phyloP scores from a whole-genome alignment of 1,140 invertebrate species.

The Pseudomyrmex dendroicus region DNA sequence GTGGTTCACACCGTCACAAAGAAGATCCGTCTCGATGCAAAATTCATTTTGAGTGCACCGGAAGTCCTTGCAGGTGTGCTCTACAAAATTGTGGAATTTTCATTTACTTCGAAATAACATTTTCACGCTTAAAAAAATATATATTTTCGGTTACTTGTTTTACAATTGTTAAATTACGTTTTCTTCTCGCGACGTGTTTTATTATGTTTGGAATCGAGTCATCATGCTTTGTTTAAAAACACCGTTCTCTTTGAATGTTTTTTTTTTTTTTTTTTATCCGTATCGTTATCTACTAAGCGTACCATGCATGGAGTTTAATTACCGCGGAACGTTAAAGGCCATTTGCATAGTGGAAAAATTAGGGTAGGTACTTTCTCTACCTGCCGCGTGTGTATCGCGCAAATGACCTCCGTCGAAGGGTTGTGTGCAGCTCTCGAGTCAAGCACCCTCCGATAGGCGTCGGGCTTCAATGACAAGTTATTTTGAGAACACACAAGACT shows the following conservation, averaged over 20 bases:
- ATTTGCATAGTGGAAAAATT: not conserved
- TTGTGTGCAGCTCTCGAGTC: constrained; percentile 47
- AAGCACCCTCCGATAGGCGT: constrained; percentile 40
- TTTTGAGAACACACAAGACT: constrained; percentile 54
- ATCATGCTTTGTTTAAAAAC: not conserved
- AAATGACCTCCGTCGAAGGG: constrained; percentile 46
- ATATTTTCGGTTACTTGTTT: not conserved
- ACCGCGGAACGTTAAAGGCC: not conserved
- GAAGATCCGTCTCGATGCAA: constrained; percentile 94
- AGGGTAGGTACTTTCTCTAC: constrained; percentile 15
- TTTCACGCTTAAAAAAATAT: not conserved
- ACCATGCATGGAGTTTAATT: constrained; percentile 37
- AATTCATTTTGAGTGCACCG: constrained; percentile 93
- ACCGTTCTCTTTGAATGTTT: not conserved
- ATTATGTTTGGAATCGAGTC: not conserved
- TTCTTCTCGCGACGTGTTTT: not conserved
- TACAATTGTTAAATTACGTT: not conserved
- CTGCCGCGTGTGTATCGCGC: not conserved
- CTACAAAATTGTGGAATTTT: constrained; percentile 86
- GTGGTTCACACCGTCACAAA: constrained; percentile 96
- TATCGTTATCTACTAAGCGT: not conserved
- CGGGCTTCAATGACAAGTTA: constrained; percentile 59
- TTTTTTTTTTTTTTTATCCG: constrained; percentile 1
- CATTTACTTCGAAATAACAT: not conserved
- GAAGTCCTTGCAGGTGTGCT: constrained; percentile 95